Conservation (phyloP, 2,888 invertebrate species). For the Lampropteryx suffumata region DNA sequence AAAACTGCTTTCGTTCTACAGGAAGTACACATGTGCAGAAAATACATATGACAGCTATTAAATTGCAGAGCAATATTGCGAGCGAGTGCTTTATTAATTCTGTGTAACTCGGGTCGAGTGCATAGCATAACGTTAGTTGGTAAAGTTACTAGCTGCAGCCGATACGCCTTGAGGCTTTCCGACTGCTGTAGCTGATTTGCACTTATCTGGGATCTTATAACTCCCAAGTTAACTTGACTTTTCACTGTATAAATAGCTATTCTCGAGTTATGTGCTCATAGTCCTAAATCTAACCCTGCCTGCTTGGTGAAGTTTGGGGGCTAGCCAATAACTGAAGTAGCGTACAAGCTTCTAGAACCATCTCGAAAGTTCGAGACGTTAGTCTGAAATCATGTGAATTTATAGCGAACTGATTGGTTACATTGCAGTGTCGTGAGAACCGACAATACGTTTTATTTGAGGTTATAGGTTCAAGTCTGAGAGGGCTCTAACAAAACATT, state of each 20-base stretch:
- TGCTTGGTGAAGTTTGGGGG: not conserved
- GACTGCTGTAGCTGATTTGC: slow-evolving; percentile 30
- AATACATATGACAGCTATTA: slow-evolving; percentile 1
- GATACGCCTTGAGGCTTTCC: slow-evolving; percentile 35
- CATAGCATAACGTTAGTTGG: slow-evolving; percentile 40
- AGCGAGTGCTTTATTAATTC: slow-evolving; percentile 2
- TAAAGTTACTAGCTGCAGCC: slow-evolving; percentile 42
- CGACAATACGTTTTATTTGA: not conserved
- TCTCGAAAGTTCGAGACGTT: slow-evolving; percentile 17
- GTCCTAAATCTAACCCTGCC: not conserved
- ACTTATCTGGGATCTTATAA: not conserved
- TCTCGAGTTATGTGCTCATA: not conserved
- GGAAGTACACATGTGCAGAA: not conserved
- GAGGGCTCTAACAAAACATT: not conserved
- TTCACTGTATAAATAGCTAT: not conserved
- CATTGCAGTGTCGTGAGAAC: slow-evolving; percentile 2
- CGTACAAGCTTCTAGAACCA: slow-evolving; percentile 11
- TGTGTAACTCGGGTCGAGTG: slow-evolving; percentile 14
- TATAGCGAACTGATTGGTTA: slow-evolving; percentile 2
- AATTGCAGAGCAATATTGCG: slow-evolving; percentile 7
- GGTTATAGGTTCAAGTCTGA: not conserved
- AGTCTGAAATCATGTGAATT: slow-evolving; percentile 1
- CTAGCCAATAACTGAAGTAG: slow-evolving; percentile 15
- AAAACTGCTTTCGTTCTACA: not conserved
- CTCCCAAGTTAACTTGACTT: not conserved